Conservation (phyloP, 2,888 invertebrate genomes). For the Drosophila recens region DNA sequence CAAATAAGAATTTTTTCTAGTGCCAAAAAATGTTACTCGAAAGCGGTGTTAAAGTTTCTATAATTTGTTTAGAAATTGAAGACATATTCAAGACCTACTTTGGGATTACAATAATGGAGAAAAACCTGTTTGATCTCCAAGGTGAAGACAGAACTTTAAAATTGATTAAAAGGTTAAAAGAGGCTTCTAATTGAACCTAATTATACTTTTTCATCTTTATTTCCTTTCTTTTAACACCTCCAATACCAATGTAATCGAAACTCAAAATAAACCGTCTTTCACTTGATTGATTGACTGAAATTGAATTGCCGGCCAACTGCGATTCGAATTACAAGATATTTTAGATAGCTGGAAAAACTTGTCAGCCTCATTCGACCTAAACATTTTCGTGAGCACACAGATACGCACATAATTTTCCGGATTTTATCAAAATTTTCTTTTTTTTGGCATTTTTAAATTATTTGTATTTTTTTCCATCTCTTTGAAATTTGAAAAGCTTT, state of each 20-base stretch:
- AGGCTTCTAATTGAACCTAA: not conserved
- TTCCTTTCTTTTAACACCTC: not conserved
- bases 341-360: constrained; percentile 1
- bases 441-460: constrained; percentile 10
- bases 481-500: not conserved
- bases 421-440: constrained; percentile 20
- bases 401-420: constrained; percentile 25
- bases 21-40: too few species aligned
- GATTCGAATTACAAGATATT: not conserved
- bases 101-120: not conserved
- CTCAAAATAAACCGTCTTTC: not conserved
- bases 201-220: not conserved
- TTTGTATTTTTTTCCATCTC: constrained; percentile 1
- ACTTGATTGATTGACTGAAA: not conserved
- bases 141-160: not conserved
- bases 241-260: not conserved
- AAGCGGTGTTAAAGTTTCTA: not conserved
- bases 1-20: not conserved
- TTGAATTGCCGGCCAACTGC: constrained; percentile 28
- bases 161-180: not conserved
- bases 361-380: constrained; percentile 27
- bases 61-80: not conserved
- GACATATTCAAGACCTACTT: not conserved
- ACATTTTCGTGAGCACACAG: constrained; percentile 30
- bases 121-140: not conserved